phyloP scores from a whole-genome alignment of 2,888 invertebrate species.

The Caenorhabditis virilis region DNA sequence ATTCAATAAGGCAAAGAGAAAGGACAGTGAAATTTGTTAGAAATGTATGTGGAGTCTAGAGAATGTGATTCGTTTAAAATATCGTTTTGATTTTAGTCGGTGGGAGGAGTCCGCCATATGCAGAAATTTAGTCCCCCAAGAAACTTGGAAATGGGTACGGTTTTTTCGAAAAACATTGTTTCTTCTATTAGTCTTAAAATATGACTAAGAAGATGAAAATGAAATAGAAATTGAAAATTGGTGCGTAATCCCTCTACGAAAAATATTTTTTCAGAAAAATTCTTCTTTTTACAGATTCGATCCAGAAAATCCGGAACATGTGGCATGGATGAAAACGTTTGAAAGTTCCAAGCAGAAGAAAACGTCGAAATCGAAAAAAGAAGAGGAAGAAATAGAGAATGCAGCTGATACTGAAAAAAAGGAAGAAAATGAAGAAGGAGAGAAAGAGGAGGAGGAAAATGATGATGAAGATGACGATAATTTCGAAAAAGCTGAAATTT shows the following conservation, averaged over 20 bases:
- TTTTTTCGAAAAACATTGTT: too few relatives aligned
- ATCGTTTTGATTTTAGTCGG: background rate
- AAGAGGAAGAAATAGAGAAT: conserved; percentile 7
- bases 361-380: conserved; percentile 2
- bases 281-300: conserved; percentile 45
- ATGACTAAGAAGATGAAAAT: too few relatives aligned
- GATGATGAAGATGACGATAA: conserved; percentile 12
- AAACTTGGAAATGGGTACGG: too few relatives aligned
- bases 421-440: conserved; percentile 11
- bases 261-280: background rate
- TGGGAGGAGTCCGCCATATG: too few relatives aligned
- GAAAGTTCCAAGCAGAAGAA: conserved; percentile 24
- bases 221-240: background rate
- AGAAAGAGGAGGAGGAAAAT: conserved; percentile 8
- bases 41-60: too few relatives aligned
- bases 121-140: too few relatives aligned
- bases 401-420: background rate
- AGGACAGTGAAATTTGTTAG: too few relatives aligned
- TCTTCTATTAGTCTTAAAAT: background rate
- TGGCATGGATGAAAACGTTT: conserved; percentile 53
- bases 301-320: conserved; percentile 58
- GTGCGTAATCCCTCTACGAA: too few relatives aligned
- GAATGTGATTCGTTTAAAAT: too few relatives aligned
- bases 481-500: conserved; percentile 26
- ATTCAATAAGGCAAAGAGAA: too few relatives aligned